These are phyloP conservation scores for Pseudococcus longispinus DNA, from an alignment of 2,888 invertebrate species.

Conservation along the genomic window DNA sequence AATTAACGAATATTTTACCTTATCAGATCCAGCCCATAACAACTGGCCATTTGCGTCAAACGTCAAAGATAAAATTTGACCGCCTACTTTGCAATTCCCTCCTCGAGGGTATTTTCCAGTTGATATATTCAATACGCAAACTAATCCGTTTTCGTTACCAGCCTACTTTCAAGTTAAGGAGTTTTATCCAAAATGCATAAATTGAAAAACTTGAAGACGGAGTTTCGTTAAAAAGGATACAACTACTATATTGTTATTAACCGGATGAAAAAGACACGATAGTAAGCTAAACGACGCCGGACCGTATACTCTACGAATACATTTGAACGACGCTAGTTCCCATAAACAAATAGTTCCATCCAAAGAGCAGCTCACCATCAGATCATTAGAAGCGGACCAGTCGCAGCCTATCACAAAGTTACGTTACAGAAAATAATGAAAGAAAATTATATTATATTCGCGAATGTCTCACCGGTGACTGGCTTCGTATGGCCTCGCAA, in stretches of 20 bases:
- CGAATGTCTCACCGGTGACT: slow-evolving; percentile 70
- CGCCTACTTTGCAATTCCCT: slow-evolving; percentile 67
- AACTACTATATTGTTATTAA: slow-evolving; percentile 85
- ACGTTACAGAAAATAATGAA: background rate
- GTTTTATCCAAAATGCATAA: background rate
- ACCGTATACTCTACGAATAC: slow-evolving; percentile 72
- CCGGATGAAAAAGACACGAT: slow-evolving; percentile 81
- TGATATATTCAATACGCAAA: slow-evolving; percentile 82
- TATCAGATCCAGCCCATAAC: slow-evolving; percentile 71
- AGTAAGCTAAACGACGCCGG: slow-evolving; percentile 70
- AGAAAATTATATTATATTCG: background rate
- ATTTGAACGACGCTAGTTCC: slow-evolving; percentile 68
- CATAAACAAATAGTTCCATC: slow-evolving; percentile 79
- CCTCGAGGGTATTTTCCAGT: slow-evolving; percentile 80
- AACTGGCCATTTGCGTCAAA: slow-evolving; percentile 80
- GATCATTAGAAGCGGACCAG: slow-evolving; percentile 86
- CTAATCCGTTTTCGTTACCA: slow-evolving; percentile 76
- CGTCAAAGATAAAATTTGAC: slow-evolving; percentile 71
- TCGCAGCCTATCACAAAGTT: slow-evolving; percentile 69
- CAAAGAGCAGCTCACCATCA: slow-evolving; percentile 78
- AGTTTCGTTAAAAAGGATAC: slow-evolving; percentile 64
- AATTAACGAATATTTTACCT: slow-evolving; percentile 57
- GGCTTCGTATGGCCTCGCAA: slow-evolving; percentile 79
- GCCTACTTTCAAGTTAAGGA: slow-evolving; percentile 64
- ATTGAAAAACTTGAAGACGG: background rate